Evolutionary conservation across 1,140 invertebrate species (phyloP).

Genomic region (Harpegnathos saltator): DNA sequence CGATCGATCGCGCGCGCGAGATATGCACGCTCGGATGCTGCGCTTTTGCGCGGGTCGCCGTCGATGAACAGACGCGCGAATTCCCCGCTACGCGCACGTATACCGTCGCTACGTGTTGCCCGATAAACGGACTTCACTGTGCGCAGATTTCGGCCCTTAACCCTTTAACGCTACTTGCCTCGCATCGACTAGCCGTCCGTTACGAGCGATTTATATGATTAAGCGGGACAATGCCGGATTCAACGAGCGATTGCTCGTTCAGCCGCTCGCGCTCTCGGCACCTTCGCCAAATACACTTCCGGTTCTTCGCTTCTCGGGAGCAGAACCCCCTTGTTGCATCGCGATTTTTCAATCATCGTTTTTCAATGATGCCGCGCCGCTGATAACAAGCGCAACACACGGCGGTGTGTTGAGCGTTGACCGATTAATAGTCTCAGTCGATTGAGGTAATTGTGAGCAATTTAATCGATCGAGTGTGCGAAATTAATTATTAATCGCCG

Average conservation of each 20-base stretch:
- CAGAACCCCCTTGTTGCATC: too few species aligned
- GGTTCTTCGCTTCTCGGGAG: too few species aligned
- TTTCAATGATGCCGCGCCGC: too few species aligned
- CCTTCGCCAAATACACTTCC: constrained; percentile 39
- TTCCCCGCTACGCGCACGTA: constrained; percentile 23
- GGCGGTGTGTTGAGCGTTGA: too few species aligned
- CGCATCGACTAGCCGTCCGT: constrained; percentile 41
- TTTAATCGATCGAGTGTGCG: too few species aligned
- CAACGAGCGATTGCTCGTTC: constrained; percentile 14
- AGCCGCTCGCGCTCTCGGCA: constrained; percentile 18
- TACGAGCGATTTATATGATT: constrained; percentile 50
- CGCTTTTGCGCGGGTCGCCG: constrained; percentile 50
- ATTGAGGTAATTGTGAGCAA: too few species aligned
- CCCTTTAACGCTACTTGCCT: constrained; percentile 48
- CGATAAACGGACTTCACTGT: constrained; percentile 45
- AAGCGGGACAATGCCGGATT: constrained; percentile 19
- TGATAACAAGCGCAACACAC: too few species aligned
- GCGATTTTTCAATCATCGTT: too few species aligned
- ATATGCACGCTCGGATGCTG: constrained; percentile 56
- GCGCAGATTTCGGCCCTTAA: constrained; percentile 37
- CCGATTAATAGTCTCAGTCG: too few species aligned
- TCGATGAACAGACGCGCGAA: constrained; percentile 41
- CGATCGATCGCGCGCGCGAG: constrained; percentile 54
- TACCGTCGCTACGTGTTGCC: constrained; percentile 27
- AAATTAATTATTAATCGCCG: too few species aligned